A percentile compares a stretch with the other conserved stretches of the same genome.
phyloP scores from a whole-genome alignment of 37 sponge, comb jelly and placozoan species.

The Mnemiopsis leidyi region DNA sequence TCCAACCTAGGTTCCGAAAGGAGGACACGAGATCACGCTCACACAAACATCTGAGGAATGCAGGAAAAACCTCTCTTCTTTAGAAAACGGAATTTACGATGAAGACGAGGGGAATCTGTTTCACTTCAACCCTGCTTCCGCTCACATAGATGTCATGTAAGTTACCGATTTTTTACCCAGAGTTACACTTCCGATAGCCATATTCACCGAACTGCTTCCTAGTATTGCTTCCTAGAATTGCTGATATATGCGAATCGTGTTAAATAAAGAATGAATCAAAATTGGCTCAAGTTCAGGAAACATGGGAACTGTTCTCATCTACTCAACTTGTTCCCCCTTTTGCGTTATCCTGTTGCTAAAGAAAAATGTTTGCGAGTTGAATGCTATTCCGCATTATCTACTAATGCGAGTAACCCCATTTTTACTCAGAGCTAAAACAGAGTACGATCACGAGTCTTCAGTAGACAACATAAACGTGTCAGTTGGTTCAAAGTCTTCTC shows the following conservation, averaged over 20 bases:
- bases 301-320: too few species aligned
- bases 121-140: not conserved
- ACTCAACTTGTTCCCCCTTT: too few species aligned
- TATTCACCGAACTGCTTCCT: not conserved
- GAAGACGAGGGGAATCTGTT: not conserved
- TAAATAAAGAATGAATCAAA: too few species aligned
- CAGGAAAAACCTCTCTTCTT: not conserved
- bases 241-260: too few species aligned
- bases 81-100: not conserved
- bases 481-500: not conserved
- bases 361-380: too few species aligned
- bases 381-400: too few species aligned
- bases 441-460: not conserved
- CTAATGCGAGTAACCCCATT: too few species aligned
- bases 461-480: not conserved
- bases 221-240: too few species aligned
- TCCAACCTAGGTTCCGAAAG: constrained; percentile 61
- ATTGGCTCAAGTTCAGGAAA: too few species aligned
- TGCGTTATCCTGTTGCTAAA: too few species aligned
- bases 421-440: not conserved
- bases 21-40: constrained; percentile 46
- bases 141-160: constrained; percentile 28
- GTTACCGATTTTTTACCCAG: not conserved
- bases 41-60: constrained; percentile 58
- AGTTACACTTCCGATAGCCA: not conserved